Conservation (phyloP, 2,113 vertebrate species). For the Platycercus adscitus region DNA sequence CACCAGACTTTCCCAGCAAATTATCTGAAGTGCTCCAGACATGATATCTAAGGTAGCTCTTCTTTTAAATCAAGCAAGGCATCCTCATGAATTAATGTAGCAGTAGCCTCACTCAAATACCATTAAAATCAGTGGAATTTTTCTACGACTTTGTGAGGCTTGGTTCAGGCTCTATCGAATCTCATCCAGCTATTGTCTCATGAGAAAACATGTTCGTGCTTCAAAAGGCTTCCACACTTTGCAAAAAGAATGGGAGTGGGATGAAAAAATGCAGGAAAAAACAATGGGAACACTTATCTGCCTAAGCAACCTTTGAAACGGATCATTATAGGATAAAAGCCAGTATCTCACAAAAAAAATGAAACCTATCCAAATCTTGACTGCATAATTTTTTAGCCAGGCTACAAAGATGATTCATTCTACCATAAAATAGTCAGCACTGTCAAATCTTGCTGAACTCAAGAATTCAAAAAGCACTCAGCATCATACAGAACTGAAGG, state of each 20-base stretch:
- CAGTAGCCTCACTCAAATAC: neutral
- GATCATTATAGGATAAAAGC: neutral
- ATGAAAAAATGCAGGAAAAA: neutral
- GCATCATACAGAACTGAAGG: neutral
- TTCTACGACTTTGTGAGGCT: neutral
- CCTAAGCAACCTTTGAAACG: neutral
- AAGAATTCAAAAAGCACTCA: neutral
- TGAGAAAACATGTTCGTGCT: neutral
- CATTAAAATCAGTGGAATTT: neutral
- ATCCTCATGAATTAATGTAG: neutral
- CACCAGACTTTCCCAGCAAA: neutral
- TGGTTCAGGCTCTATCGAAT: neutral
- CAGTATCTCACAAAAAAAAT: neutral
- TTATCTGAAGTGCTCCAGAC: neutral
- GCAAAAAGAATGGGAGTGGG: neutral
- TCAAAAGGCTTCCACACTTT: neutral
- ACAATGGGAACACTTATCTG: neutral
- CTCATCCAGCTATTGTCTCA: neutral
- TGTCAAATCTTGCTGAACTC: neutral
- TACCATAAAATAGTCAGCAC: neutral
- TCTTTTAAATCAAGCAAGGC: neutral
- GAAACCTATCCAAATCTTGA: neutral
- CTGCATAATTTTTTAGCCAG: neutral
- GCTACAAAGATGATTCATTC: neutral
- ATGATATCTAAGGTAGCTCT: neutral